Conservation (phyloP, 92 coral and sea anemone genomes). For the Virgularia gustaviana region DNA sequence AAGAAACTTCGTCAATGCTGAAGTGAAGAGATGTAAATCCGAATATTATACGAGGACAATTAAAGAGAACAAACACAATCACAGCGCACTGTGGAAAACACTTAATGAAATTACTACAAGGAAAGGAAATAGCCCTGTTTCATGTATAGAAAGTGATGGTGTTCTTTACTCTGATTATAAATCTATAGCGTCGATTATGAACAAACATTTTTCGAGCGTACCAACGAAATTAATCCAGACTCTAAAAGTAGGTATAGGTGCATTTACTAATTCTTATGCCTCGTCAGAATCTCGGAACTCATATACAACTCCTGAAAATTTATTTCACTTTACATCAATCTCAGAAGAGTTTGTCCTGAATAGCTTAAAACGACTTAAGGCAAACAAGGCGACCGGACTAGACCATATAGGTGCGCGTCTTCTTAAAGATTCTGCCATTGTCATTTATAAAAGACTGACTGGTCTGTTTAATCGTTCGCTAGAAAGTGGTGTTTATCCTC, state of each 20-base stretch:
- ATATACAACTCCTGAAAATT: constrained; percentile 2
- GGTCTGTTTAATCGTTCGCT: constrained; percentile 32
- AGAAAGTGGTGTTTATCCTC: not conserved
- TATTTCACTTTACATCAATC: not conserved
- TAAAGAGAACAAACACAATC: constrained; percentile 44
- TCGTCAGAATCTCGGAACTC: constrained; percentile 2
- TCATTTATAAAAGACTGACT: constrained; percentile 26
- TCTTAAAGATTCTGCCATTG: constrained; percentile 25
- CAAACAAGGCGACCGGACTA: constrained; percentile 46
- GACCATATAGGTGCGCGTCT: constrained; percentile 28
- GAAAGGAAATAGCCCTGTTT: constrained; percentile 27
- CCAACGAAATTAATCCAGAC: not conserved
- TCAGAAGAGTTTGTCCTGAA: constrained; percentile 32
- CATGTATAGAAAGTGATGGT: constrained; percentile 38
- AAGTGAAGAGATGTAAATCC: constrained; percentile 51
- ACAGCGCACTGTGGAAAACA: constrained; percentile 53
- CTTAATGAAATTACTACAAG: constrained; percentile 43
- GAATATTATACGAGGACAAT: constrained; percentile 43
- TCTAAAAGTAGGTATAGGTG: not conserved
- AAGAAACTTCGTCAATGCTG: constrained; percentile 39
- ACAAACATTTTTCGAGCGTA: constrained; percentile 29
- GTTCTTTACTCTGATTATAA: constrained; percentile 22
- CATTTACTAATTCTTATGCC: not conserved
- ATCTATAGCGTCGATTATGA: constrained; percentile 38
- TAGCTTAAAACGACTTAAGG: constrained; percentile 12